Evolutionary conservation across 2,113 vertebrate genomes (phyloP).

Genomic region (Dryoscopus gambensis): DNA sequence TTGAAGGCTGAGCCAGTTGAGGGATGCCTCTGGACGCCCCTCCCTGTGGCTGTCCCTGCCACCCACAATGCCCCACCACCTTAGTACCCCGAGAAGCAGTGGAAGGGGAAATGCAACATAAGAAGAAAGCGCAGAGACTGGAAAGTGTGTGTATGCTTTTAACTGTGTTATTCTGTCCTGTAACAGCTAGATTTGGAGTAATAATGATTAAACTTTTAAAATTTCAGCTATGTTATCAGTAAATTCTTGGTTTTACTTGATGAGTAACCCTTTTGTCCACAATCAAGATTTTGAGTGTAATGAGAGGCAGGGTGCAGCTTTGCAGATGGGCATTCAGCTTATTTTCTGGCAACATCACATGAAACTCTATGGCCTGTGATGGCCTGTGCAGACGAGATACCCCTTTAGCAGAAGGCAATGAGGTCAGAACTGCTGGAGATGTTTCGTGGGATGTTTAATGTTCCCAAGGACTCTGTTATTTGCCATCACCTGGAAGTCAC

Average conservation of each 20-base stretch:
- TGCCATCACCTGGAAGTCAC: not conserved
- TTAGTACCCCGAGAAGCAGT: not conserved
- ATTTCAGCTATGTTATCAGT: not conserved
- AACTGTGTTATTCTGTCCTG: not conserved
- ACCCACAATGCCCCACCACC: rapidly evolving
- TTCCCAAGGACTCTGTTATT: not conserved
- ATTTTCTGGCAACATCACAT: not conserved
- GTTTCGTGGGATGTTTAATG: not conserved
- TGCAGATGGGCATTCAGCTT: not conserved
- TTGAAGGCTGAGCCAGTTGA: not conserved
- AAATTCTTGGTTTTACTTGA: not conserved
- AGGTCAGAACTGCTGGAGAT: not conserved
- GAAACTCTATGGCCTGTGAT: not conserved
- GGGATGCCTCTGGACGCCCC: not conserved
- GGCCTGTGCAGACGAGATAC: not conserved
- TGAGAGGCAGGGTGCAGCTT: not conserved
- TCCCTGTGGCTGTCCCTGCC: not conserved
- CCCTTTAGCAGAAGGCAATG: not conserved
- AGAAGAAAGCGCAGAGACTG: not conserved
- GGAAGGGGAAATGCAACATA: not conserved
- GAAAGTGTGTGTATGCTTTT: not conserved
- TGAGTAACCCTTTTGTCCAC: not conserved
- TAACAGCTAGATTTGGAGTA: not conserved
- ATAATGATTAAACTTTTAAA: not conserved
- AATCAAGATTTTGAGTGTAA: not conserved